phyloP scores from a whole-genome alignment of 2,888 invertebrate species.

The Eristalis arbustorum region DNA sequence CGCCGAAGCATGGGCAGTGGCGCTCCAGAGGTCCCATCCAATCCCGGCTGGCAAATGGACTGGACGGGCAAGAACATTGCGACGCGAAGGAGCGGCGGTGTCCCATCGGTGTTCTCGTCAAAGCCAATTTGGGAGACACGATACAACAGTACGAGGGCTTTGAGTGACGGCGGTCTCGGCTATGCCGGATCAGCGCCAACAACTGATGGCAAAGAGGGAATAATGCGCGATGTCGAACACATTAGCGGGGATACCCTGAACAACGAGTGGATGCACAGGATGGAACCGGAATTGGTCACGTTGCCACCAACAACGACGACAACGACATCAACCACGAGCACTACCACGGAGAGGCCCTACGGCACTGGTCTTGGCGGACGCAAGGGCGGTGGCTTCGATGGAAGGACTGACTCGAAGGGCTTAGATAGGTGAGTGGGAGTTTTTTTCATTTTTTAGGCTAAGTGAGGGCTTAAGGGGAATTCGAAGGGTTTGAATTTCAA shows the following conservation, averaged over 20 bases:
- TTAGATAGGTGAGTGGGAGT: constrained; percentile 48
- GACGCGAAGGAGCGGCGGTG: constrained; percentile 24
- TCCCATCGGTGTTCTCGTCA: constrained; percentile 56
- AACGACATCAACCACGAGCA: constrained; percentile 35
- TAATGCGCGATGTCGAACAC: constrained; percentile 68
- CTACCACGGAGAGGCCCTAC: constrained; percentile 56
- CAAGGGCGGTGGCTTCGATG: constrained; percentile 44
- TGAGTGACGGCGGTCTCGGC: constrained; percentile 37
- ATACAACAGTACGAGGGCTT: constrained; percentile 24
- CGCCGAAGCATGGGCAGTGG: constrained; percentile 42
- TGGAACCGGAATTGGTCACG: constrained; percentile 60
- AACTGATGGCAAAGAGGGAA: constrained; percentile 55
- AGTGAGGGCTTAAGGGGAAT: not conserved
- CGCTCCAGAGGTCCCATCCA: constrained; percentile 62
- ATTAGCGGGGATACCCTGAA: constrained; percentile 54
- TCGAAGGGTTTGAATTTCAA: too few species aligned
- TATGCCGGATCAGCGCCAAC: constrained; percentile 34
- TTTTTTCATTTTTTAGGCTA: not conserved
- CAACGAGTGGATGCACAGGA: constrained; percentile 59
- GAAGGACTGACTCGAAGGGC: constrained; percentile 50
- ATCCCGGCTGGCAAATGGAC: constrained; percentile 51
- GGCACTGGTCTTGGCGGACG: constrained; percentile 36
- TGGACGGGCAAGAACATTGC: constrained; percentile 58
- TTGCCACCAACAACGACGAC: constrained; percentile 50
- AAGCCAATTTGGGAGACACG: constrained; percentile 60